Percentiles rank a stretch among this genome's conserved stretches.
These are phyloP conservation scores for Megaleporinus macrocephalus DNA, from an alignment of 2,113 vertebrate genomes.

Conservation along the genomic window DNA sequence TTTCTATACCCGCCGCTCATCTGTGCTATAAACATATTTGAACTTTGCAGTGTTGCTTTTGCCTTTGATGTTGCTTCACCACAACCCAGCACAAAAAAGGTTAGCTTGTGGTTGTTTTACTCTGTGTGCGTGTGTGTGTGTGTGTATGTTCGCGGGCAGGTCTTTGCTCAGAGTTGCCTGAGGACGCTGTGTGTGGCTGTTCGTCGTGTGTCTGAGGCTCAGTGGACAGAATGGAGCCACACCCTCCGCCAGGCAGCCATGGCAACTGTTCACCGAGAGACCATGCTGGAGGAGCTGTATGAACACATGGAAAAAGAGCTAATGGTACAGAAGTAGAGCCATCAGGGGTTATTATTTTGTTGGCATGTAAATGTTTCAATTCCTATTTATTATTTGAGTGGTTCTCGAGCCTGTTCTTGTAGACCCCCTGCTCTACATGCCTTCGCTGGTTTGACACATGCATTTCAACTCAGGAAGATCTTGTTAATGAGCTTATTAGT, in stretches of 20 bases:
- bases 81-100: neutral
- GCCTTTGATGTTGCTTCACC: neutral
- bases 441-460: neutral
- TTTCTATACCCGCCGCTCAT: no score
- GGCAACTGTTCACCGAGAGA: constrained; percentile 67
- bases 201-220: constrained; percentile 79
- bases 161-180: constrained; percentile 82
- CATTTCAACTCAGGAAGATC: no score
- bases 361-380: neutral
- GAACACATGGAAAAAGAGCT: constrained; percentile 86
- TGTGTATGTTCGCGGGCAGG: constrained; percentile 55
- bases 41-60: neutral
- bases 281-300: constrained; percentile 80
- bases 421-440: neutral
- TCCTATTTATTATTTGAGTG: neutral
- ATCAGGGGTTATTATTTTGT: neutral
- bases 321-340: constrained; percentile 71
- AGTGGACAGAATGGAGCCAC: constrained; percentile 78
- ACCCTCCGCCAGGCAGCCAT: constrained; percentile 71
- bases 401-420: neutral
- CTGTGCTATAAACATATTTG: neutral
- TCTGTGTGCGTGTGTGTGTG: constrained; percentile 37
- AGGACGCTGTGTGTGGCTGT: constrained; percentile 90
- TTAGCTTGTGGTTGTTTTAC: neutral
- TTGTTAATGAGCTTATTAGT: no score